These are phyloP conservation scores for Tapirus terrestris DNA, from an alignment of 2,113 vertebrate species.

Conservation along the genomic window DNA sequence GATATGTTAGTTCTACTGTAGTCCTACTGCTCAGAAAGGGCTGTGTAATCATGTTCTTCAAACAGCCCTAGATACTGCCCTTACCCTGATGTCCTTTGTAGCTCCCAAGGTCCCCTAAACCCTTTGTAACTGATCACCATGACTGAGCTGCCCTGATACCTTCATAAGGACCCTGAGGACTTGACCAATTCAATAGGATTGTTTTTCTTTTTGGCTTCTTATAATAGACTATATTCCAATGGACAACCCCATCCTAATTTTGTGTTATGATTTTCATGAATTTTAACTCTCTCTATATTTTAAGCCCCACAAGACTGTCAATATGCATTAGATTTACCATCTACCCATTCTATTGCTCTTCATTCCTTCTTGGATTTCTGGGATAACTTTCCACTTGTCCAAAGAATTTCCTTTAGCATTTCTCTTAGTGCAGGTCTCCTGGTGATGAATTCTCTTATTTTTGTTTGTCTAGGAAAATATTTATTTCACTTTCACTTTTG, in stretches of 20 bases:
- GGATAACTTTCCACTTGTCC: not conserved
- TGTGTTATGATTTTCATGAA: not conserved
- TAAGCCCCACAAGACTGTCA: not conserved
- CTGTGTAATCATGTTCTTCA: not conserved
- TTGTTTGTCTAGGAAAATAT: not conserved
- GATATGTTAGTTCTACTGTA: not conserved
- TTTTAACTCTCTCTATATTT: slow-evolving; percentile 1
- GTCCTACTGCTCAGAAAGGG: not conserved
- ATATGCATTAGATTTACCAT: not conserved
- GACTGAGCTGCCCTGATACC: not conserved
- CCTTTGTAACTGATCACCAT: not conserved
- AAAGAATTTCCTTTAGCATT: slow-evolving; percentile 3
- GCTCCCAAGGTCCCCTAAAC: not conserved
- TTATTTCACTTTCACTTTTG: slow-evolving; percentile 2
- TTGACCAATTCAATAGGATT: not conserved
- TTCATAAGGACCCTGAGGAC: not conserved
- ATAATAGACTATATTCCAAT: not conserved
- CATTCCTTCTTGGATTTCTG: not conserved
- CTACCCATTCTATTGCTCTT: not conserved
- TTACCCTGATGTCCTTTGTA: not conserved
- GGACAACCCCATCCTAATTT: not conserved
- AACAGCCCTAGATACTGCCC: not conserved
- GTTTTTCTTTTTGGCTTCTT: not conserved
- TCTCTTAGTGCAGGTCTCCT: not conserved
- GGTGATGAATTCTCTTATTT: not conserved